A percentile compares a stretch with the other conserved stretches of the same genome.
phyloP scores from a whole-genome alignment of 1,140 invertebrate species.

The Octopus bimaculoides region DNA sequence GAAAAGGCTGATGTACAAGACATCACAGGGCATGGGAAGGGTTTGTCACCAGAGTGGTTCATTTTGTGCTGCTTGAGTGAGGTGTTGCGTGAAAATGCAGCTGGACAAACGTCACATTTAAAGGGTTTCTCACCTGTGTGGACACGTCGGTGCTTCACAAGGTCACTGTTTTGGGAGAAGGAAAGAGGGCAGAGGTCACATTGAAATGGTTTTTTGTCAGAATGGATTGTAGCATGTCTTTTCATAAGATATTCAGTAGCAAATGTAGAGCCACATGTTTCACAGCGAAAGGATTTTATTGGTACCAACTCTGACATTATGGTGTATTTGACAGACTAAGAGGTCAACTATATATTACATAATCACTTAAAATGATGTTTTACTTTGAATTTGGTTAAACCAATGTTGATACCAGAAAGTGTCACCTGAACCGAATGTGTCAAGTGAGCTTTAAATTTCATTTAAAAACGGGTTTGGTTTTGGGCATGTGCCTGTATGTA shows the following conservation, averaged over 20 bases:
- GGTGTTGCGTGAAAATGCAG: slow-evolving; percentile 19
- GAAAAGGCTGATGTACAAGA: background rate
- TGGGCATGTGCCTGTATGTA: too few species aligned
- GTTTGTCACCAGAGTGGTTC: background rate
- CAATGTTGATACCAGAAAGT: background rate
- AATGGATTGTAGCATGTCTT: slow-evolving; percentile 30
- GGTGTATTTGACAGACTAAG: background rate
- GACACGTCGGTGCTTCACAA: slow-evolving; percentile 14
- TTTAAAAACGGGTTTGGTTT: background rate
- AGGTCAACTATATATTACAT: background rate
- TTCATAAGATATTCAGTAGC: slow-evolving; percentile 15
- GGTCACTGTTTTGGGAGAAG: slow-evolving; percentile 12
- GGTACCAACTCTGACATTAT: background rate
- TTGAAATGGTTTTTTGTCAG: background rate
- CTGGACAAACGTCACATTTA: slow-evolving; percentile 16
- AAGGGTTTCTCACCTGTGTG: slow-evolving; percentile 25
- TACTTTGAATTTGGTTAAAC: background rate
- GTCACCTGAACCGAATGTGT: background rate
- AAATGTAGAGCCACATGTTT: background rate
- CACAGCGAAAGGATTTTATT: background rate
- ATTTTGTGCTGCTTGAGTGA: background rate
- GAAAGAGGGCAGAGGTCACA: background rate
- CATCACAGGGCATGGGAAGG: slow-evolving; percentile 20
- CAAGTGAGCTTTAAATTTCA: background rate
- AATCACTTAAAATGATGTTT: background rate